Conservation (phyloP, 2,888 invertebrate species). For the Parasteatoda lunata region DNA sequence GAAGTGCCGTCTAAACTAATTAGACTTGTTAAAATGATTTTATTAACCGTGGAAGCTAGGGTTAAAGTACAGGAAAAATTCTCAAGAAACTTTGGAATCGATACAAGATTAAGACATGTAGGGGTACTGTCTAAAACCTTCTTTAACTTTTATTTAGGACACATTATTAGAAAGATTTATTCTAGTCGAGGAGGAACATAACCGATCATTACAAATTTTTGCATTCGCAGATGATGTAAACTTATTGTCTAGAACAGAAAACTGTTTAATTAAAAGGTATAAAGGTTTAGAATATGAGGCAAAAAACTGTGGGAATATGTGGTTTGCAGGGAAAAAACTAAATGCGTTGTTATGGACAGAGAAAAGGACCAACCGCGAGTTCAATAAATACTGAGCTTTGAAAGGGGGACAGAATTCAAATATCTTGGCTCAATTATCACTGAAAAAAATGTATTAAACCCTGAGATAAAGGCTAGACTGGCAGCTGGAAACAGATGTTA, state of each 20-base stretch:
- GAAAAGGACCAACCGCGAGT: background rate
- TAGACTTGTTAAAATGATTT: background rate
- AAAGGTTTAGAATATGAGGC: background rate
- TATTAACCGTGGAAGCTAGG: background rate
- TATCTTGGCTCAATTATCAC: background rate
- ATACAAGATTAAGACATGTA: background rate
- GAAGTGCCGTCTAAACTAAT: background rate
- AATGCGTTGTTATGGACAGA: background rate
- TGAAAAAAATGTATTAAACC: background rate
- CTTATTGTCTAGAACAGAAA: background rate
- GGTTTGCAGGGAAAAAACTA: background rate
- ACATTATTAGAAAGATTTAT: background rate
- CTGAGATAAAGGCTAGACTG: background rate
- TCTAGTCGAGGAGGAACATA: background rate
- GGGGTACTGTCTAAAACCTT: background rate
- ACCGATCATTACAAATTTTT: background rate
- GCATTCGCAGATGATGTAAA: background rate
- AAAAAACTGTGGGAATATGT: background rate
- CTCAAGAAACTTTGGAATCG: background rate
- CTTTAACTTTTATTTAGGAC: background rate
- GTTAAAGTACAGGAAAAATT: background rate
- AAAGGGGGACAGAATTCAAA: background rate
- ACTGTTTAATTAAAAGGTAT: background rate
- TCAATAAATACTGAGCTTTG: background rate
- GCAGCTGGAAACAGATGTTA: background rate